Evolutionary conservation across 1,140 invertebrate species (phyloP), one percentile per base, ranked within the genome.

Genomic region (Lucilia sericata): DNA sequence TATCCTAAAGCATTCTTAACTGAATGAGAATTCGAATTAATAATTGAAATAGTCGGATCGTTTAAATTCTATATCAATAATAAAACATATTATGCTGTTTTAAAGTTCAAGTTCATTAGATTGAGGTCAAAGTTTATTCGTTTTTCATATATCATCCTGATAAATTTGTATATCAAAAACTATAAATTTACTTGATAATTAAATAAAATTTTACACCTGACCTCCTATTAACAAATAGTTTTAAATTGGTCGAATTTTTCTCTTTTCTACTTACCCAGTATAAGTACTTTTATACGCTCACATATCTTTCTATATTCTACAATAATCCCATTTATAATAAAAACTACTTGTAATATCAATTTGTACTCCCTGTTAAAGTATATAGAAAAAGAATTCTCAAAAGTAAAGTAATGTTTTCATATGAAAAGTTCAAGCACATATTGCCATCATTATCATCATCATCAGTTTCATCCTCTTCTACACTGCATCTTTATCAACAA

Each of bases 361-460:
- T 70, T 70, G 65, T 70, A 42, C 42, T 70, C n/a, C n/a, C 65
- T 70, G 14, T 70, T 19, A 70, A 25, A 70, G n/a, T 10, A 7
- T 25, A 21, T 21, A 70, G 8, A 8, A 25, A 21, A 70, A 60
- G 7, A 60, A 70, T 70, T 25, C n/a, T n/a, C 65, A 17, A 10
- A 70, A 21, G 65, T 70, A 70, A 70, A 70, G 65, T 21, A 70
- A 70, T 70, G 65, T 70, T 70, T 70, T 70, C 65, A 70, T 70
- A 21, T 19, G n/a, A 70, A 70, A 70, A 70, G 65, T 70, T 70
- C 65, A 70, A 70, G 65, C 21, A 70, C 21, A 70, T n/a, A 60
- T 60, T 60, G 55, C 55, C 55, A 60, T 17, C 55, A 60, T 60
- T 30, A 30, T 30, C 55, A 60, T 60, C 55, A 60, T 60, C 14